Base-by-base conservation (phyloP, 2,113 vertebrate species). In the Lethenteron reissneri region DNA sequence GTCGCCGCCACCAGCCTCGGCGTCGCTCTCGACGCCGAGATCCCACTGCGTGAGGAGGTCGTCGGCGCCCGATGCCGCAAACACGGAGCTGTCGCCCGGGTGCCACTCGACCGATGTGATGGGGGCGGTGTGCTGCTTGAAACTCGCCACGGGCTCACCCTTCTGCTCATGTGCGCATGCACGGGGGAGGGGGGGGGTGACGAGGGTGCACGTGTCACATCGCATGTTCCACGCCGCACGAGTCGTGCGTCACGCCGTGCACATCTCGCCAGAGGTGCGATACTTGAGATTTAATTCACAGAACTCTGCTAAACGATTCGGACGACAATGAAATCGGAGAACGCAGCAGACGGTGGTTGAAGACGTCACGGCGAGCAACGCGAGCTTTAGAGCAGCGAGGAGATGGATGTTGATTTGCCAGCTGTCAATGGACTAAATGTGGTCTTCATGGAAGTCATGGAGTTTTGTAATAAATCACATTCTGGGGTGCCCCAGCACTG, bases 31-130 rank as follows among this genome's bases (percentile, higher is more conserved):
- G 74, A 91, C 86, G 0, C 88, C 88, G 71, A 90, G 80, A 78
- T 92, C 88, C 89, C 89, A 92, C 74, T 88, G 88, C 41, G 88
- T 91, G 79, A 90, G 62, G 25, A 89, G 83, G 57, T 92, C 81
- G 12, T 92, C 89, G 0, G 88, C 85, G 0, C 85, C 89, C 0
- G 88, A 80, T 2, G 87, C 87, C 0, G 87, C 89, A 1, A 92
- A 89, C 56, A 92, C 87, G 1, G 88, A 86, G 0, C 85, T 82
- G 77, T 92, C 89, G 14, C 75, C 72, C 1, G 88, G 89, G 79
- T 81, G 87, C 89, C 89, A 92, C 79, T 92, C 84, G 1, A 92
- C 87, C 0, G 89, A 92, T 0, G 88, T 90, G 77, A 92, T 75
- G 1, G 89, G 89, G 1, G 84, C 88, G 5, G 83, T 78, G 72